phyloP scores from a whole-genome alignment of 64 coral and sea anemone species.

The Trachythela sp. region DNA sequence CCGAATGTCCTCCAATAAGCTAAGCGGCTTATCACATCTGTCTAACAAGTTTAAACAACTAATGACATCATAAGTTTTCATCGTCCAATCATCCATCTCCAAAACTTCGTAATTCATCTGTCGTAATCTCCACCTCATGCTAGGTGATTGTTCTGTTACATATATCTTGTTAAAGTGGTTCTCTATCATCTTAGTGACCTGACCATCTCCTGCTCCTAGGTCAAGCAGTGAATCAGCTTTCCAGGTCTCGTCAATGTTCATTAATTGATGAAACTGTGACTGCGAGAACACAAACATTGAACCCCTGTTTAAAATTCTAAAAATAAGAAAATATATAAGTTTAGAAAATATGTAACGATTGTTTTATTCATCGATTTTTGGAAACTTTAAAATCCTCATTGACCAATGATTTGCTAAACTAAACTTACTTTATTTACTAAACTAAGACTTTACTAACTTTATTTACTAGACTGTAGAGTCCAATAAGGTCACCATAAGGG shows the following conservation, averaged over 20 bases:
- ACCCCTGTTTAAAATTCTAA: constrained; percentile 82
- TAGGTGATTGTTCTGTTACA: constrained; percentile 87
- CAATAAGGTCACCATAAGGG: too few relatives aligned
- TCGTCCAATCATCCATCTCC: constrained; percentile 67
- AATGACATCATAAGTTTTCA: constrained; percentile 77
- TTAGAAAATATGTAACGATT: too few relatives aligned
- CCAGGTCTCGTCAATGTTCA: constrained; percentile 47
- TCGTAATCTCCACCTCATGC: constrained; percentile 83
- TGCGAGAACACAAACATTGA: constrained; percentile 98
- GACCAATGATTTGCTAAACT: too few relatives aligned
- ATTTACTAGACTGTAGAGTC: too few relatives aligned
- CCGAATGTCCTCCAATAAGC: constrained; percentile 60
- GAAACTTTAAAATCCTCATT: too few relatives aligned
- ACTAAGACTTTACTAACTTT: too few relatives aligned
- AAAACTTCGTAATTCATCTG: constrained; percentile 42
- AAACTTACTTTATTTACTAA: neutral
- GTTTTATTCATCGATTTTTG: too few relatives aligned
- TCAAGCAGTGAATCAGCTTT: constrained; percentile 64
- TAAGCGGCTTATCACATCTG: constrained; percentile 85
- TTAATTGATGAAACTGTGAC: constrained; percentile 61
- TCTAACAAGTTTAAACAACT: constrained; percentile 89
- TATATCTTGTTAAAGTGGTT: constrained; percentile 86
- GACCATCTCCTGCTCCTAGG: constrained; percentile 91
- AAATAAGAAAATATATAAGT: neutral
- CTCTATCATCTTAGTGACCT: constrained; percentile 83